These are phyloP conservation scores for Pachyramphus minor DNA, from an alignment of 2,113 vertebrate species.

Conservation along the genomic window DNA sequence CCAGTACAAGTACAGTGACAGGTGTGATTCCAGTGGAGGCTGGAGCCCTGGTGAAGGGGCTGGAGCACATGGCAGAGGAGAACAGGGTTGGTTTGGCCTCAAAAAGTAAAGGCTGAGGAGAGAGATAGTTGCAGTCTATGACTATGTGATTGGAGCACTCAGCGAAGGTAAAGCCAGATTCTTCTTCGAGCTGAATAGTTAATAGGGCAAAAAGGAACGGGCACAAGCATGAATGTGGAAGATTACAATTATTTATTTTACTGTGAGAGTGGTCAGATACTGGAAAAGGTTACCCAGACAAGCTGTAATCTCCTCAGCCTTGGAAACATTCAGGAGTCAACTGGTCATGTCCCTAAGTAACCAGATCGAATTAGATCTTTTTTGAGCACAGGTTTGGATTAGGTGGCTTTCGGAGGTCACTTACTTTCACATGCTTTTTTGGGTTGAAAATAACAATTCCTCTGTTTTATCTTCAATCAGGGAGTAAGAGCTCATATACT, in stretches of 20 bases:
- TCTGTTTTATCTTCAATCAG: neutral
- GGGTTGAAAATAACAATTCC: neutral
- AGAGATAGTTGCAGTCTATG: neutral
- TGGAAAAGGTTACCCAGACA: neutral
- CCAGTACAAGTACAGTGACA: neutral
- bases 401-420: neutral
- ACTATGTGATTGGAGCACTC: neutral
- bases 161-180: neutral
- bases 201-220: neutral
- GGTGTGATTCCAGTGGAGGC: neutral
- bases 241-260: neutral
- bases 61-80: neutral
- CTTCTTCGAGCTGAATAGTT: neutral
- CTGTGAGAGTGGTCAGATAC: neutral
- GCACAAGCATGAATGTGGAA: fast-evolving
- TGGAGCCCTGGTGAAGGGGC: neutral
- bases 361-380: neutral
- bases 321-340: neutral
- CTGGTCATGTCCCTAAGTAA: neutral
- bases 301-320: neutral
- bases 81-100: fast-evolving
- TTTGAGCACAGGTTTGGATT: neutral
- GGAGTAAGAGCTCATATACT: neutral
- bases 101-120: neutral
- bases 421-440: neutral